phyloP scores from a whole-genome alignment of 1,140 invertebrate species.

The Pogonomyrmex barbatus region DNA sequence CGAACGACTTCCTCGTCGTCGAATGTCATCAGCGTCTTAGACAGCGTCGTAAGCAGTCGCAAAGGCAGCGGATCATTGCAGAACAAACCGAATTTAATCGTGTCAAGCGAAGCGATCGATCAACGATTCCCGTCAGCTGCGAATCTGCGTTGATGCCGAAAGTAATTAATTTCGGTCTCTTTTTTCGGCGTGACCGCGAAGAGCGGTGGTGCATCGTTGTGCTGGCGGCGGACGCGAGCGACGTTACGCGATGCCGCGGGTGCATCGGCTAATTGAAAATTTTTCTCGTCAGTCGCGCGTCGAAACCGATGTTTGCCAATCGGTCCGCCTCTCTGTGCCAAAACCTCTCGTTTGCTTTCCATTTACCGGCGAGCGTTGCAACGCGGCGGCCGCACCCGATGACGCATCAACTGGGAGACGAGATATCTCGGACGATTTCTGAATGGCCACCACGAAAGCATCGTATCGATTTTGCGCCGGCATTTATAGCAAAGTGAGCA shows the following conservation, averaged over 20 bases:
- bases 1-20: conserved; percentile 15
- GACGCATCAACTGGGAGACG: conserved; percentile 34
- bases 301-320: conserved; percentile 79
- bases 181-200: conserved; percentile 61
- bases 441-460: conserved; percentile 3
- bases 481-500: background rate
- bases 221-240: background rate
- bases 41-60: background rate
- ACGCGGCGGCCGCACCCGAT: conserved; percentile 63
- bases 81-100: conserved; percentile 67
- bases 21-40: conserved; percentile 48
- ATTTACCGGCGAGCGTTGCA: conserved; percentile 75
- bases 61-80: conserved; percentile 21
- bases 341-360: conserved; percentile 80
- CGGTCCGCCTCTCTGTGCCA: conserved; percentile 64
- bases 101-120: conserved; percentile 62
- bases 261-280: conserved; percentile 81
- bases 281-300: conserved; percentile 76
- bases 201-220: conserved; percentile 61
- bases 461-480: conserved; percentile 26
- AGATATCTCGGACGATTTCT: conserved; percentile 48
- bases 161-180: conserved; percentile 74
- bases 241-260: conserved; percentile 51
- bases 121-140: conserved; percentile 57
- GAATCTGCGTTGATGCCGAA: conserved; percentile 69